Evolutionary conservation across 2,888 invertebrate species (phyloP).

Genomic region (Lasiommata megera): DNA sequence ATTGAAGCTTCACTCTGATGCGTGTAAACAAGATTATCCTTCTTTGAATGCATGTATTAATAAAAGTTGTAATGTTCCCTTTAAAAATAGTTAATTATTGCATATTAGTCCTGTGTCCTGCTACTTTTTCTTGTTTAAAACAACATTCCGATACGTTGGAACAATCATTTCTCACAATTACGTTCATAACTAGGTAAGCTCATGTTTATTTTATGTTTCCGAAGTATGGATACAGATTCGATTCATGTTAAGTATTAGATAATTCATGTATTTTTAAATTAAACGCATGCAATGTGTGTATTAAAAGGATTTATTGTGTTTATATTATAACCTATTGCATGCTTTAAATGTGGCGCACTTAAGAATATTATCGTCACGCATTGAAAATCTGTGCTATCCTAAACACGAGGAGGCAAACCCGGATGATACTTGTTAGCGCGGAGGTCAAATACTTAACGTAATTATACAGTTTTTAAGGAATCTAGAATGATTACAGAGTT

Average conservation of each 20-base stretch:
- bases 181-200: too few relatives aligned
- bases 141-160: background rate
- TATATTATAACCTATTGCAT: background rate
- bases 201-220: too few relatives aligned
- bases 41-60: background rate
- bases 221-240: too few relatives aligned
- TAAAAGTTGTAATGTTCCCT: background rate
- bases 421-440: conserved; percentile 7
- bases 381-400: conserved; percentile 2
- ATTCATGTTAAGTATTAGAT: too few relatives aligned
- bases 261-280: background rate
- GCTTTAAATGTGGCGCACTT: background rate
- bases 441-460: conserved; percentile 2
- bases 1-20: too few relatives aligned
- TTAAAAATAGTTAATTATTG: conserved; percentile 2
- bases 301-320: too few relatives aligned
- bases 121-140: background rate
- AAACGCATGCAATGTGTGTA: too few relatives aligned
- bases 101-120: background rate
- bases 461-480: background rate
- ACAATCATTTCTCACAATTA: too few relatives aligned
- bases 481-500: conserved; percentile 5
- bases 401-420: conserved; percentile 10
- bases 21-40: background rate
- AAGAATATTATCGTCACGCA: conserved; percentile 7